Base-by-base conservation (phyloP, 2,797 vertebrate genomes). In the Sebastes umbrosus region DNA sequence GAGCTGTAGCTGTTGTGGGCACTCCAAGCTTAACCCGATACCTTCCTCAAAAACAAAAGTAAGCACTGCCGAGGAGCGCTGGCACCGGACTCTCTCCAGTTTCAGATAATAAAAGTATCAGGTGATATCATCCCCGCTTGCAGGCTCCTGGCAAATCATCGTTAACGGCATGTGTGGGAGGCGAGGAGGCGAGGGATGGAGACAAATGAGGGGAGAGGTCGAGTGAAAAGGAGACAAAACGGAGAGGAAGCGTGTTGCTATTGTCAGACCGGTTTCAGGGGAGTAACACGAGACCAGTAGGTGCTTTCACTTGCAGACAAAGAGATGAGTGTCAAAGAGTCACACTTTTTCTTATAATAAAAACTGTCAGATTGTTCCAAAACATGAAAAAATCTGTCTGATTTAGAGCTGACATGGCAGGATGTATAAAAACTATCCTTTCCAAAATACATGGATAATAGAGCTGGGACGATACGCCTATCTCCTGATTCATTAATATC, bases 21-120 rank as follows among this genome's bases (percentile, higher is more conserved):
- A 86, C 88, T 78, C 77, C 3, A 7, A 64, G 70, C 86, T 87
- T 72, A 91, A 93, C 90, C 85, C 20, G 91, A 92, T 90, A 92
- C 88, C 82, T 70, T 13, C 55, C 63, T 86, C 60, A 34, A 90
- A 92, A 88, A 90, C 85, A 88, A 89, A 87, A 76, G 84, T 85
- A 88, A 92, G 87, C 86, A 87, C 12, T 3, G 80, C 27, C 10
- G 71, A 83, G 84, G 75, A 84, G 34, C n/a, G 54, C 8, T 80
- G 82, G 90, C 87, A 92, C 67, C 71, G 14, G 70, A 64, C 55
- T 36, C 46, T 71, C 82, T 70, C 34, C 3, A 63, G 71, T 74
- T 88, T 88, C 58, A 7, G 75, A 91, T 83, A 88, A 90, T 85
- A 82, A 84, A 85, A 69, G 84, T 79, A 89, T 89, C 84, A 75